A percentile compares a stretch with the other conserved stretches of the same genome.
phyloP scores from a whole-genome alignment of 2,888 invertebrate genomes.

The Acanthosepion lycidas region DNA sequence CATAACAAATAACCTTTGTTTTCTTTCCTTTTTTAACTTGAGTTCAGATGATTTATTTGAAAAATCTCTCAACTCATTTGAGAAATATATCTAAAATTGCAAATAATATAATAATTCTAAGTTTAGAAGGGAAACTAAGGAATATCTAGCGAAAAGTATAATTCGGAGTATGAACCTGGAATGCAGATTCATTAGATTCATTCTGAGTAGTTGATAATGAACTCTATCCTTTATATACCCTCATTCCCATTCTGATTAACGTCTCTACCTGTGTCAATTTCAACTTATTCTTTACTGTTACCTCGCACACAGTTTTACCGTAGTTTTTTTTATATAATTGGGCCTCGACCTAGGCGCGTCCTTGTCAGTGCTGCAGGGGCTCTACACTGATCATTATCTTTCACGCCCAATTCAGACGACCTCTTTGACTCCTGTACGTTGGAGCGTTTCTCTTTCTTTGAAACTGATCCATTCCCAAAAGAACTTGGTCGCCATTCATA shows the following conservation, averaged over 20 bases:
- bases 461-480: background rate
- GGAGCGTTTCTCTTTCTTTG: background rate
- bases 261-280: background rate
- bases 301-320: background rate
- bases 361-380: background rate
- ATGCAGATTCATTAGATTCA: too few relatives aligned
- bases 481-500: constrained; percentile 14
- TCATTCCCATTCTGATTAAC: background rate
- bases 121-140: too few relatives aligned
- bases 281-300: background rate
- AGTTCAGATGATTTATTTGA: too few relatives aligned
- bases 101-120: too few relatives aligned
- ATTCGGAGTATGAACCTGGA: too few relatives aligned
- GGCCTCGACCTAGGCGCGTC: background rate
- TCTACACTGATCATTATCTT: background rate
- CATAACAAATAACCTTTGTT: too few relatives aligned
- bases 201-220: too few relatives aligned
- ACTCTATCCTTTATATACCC: too few relatives aligned
- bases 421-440: background rate
- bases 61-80: too few relatives aligned
- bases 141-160: too few relatives aligned
- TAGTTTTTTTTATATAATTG: background rate
- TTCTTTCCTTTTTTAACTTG: too few relatives aligned
- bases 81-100: too few relatives aligned
- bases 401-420: constrained; percentile 9